A percentile compares a stretch with the other conserved stretches of the same genome.
Evolutionary conservation across 1,140 invertebrate genomes (phyloP).

Genomic region (Ceratina australensis): DNA sequence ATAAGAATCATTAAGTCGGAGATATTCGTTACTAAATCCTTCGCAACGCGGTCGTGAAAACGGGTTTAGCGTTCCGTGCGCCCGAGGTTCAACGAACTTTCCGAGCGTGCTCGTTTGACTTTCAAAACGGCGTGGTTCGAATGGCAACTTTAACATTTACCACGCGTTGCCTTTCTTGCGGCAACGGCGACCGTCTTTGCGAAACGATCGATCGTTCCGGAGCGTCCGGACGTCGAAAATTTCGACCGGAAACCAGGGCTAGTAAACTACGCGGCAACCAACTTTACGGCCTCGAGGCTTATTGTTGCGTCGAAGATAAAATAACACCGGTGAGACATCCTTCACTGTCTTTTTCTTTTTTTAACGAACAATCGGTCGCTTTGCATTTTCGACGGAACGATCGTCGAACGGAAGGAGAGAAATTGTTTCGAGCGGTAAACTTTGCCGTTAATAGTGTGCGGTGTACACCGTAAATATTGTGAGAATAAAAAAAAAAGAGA

Average conservation of each 20-base stretch:
- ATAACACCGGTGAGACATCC: background rate
- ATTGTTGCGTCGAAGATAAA: background rate
- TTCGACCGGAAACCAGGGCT: background rate
- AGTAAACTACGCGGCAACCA: background rate
- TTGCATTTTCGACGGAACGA: background rate
- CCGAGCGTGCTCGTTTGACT: constrained; percentile 49
- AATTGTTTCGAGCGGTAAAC: constrained; percentile 33
- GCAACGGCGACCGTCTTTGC: too few relatives aligned
- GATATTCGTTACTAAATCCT: constrained; percentile 57
- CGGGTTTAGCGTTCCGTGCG: constrained; percentile 46
- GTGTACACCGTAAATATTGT: background rate
- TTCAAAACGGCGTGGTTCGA: constrained; percentile 52
- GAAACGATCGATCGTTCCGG: constrained; percentile 31
- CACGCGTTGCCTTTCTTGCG: constrained; percentile 31
- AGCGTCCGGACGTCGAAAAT: constrained; percentile 1
- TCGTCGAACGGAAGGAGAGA: constrained; percentile 17
- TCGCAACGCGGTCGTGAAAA: constrained; percentile 55
- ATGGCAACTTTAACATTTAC: constrained; percentile 57
- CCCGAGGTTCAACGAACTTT: constrained; percentile 54
- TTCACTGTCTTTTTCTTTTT: background rate
- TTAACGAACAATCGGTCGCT: background rate
- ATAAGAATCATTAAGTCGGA: constrained; percentile 60
- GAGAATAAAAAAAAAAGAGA: constrained; percentile 9
- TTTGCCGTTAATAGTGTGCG: constrained; percentile 30
- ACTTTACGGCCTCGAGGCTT: background rate